Evolutionary conservation across 2,888 invertebrate genomes (phyloP).

Genomic region (Lithophane leautieri): DNA sequence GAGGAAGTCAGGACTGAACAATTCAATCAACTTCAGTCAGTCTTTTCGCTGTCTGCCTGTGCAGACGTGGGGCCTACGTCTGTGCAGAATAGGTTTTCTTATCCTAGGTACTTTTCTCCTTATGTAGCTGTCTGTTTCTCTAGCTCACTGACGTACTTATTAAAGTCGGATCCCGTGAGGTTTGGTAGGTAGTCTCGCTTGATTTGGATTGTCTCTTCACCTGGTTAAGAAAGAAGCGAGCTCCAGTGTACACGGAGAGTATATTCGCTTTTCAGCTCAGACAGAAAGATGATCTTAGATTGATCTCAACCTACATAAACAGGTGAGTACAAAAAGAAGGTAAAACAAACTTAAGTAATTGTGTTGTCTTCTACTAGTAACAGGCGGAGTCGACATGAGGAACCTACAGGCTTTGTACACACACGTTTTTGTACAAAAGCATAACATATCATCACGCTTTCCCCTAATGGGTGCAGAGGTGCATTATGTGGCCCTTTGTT

Average conservation of each 20-base stretch:
- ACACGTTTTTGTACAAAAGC: too few species aligned
- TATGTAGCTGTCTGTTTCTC: too few species aligned
- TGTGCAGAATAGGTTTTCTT: background rate
- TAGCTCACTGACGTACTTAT: background rate
- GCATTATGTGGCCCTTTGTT: background rate
- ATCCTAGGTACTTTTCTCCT: background rate
- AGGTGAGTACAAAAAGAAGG: background rate
- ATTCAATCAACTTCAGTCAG: background rate
- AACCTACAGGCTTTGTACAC: background rate
- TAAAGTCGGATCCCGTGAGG: background rate
- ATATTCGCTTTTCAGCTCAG: too few species aligned
- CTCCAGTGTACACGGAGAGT: too few species aligned
- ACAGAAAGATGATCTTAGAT: background rate
- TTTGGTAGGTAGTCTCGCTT: background rate
- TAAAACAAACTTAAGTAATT: background rate
- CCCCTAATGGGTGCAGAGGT: background rate
- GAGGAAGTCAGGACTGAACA: background rate
- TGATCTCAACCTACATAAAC: constrained; percentile 6
- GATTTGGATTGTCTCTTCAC: too few species aligned
- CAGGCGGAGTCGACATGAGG: background rate
- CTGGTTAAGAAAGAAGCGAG: background rate
- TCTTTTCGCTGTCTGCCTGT: background rate
- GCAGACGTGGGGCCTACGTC: too few species aligned
- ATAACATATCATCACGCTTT: background rate
- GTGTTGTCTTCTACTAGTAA: background rate